Conservation (phyloP, 2,113 vertebrate species). For the Apaloderma vittatum region DNA sequence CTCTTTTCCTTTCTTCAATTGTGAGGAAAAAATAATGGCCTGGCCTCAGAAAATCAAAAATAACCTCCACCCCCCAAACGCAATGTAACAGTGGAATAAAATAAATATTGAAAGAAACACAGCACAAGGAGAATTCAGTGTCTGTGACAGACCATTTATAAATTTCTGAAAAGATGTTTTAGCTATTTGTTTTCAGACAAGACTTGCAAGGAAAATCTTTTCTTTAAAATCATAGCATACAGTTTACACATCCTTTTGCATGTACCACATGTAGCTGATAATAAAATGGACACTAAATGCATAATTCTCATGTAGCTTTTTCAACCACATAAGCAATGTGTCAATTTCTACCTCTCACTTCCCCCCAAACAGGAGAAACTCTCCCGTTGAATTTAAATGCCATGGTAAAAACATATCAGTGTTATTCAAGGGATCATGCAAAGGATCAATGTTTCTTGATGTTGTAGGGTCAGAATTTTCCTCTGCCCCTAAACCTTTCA, state of each 20-base stretch:
- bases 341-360: not conserved
- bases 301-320: not conserved
- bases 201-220: not conserved
- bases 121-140: not conserved
- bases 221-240: not conserved
- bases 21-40: conserved; percentile 5
- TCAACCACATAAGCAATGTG: not conserved
- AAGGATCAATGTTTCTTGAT: not conserved
- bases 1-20: not conserved
- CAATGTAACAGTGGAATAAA: not conserved
- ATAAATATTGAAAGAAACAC: not conserved
- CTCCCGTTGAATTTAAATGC: not conserved
- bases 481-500: too few species aligned
- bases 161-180: not conserved
- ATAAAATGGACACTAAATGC: not conserved
- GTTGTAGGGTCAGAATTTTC: not conserved
- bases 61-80: not conserved
- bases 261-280: not conserved
- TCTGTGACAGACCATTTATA: not conserved
- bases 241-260: not conserved
- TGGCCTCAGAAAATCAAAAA: conserved; percentile 30
- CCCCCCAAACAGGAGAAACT: not conserved
- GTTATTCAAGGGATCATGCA: not conserved
- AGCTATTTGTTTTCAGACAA: not conserved
- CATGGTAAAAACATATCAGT: not conserved